Evolutionary conservation across 2,113 vertebrate species (phyloP).

Genomic region (Falcunculus frontatus): DNA sequence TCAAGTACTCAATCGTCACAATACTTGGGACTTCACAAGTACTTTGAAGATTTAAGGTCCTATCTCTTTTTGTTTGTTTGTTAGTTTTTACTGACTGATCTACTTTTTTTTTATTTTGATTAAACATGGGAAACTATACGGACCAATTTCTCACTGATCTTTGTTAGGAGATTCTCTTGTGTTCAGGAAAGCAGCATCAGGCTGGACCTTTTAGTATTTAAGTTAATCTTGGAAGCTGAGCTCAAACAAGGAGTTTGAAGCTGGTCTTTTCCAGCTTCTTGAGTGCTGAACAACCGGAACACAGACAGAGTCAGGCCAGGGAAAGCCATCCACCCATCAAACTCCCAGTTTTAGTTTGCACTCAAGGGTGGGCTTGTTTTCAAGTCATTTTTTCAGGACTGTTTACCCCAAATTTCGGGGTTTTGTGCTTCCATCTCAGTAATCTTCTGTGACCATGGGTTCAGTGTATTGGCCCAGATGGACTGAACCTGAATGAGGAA

Average conservation of each 20-base stretch:
- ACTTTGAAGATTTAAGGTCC: not conserved
- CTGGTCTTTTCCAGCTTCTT: not conserved
- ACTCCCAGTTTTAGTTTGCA: accelerated
- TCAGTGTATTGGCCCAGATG: not conserved
- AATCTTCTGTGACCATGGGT: not conserved
- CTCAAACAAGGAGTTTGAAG: not conserved
- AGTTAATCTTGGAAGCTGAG: not conserved
- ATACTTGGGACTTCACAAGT: not conserved
- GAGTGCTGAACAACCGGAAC: not conserved
- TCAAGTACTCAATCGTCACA: not conserved
- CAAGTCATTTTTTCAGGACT: not conserved
- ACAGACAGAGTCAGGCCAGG: not conserved
- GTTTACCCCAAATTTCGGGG: not conserved
- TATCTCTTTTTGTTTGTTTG: not conserved
- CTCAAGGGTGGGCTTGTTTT: not conserved
- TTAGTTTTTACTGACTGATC: not conserved
- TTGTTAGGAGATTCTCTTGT: not conserved
- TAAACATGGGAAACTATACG: not conserved
- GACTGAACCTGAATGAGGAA: not conserved
- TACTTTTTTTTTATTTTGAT: not conserved
- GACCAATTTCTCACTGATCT: not conserved
- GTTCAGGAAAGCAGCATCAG: not conserved
- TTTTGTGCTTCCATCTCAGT: not conserved
- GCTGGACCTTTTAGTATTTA: not conserved
- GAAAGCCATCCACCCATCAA: not conserved